Conservation (phyloP, 2,888 invertebrate species). For the Caenorhabditis sulstoni region DNA sequence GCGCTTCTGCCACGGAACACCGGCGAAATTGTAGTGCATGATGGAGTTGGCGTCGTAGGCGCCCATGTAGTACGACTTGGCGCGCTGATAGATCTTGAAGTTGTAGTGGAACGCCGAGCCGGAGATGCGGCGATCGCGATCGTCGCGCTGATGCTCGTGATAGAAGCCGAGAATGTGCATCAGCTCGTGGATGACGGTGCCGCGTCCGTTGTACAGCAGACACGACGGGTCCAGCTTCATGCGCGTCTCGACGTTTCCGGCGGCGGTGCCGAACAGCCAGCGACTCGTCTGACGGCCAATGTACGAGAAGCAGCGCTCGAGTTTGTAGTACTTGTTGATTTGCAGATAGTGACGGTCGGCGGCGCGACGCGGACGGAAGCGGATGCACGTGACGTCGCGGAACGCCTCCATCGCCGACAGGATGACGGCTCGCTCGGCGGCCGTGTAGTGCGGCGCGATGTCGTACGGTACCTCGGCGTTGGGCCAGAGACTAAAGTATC, state of each 20-base stretch:
- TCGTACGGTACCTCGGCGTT: constrained; percentile 65
- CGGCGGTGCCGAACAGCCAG: constrained; percentile 61
- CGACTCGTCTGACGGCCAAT: constrained; percentile 64
- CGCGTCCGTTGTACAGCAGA: constrained; percentile 63
- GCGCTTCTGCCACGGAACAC: constrained; percentile 58
- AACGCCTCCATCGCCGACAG: constrained; percentile 67
- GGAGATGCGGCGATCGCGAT: constrained; percentile 63
- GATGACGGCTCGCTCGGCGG: constrained; percentile 54
- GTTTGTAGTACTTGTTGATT: constrained; percentile 67
- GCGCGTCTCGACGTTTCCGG: constrained; percentile 65
- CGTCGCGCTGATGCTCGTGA: constrained; percentile 69
- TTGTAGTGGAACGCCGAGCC: constrained; percentile 64
- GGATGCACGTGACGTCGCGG: constrained; percentile 62
- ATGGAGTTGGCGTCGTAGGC: constrained; percentile 68
- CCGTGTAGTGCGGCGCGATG: constrained; percentile 65
- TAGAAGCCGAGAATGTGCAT: constrained; percentile 72
- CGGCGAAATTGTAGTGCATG: constrained; percentile 70
- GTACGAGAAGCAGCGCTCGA: constrained; percentile 68
- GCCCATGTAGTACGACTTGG: constrained; percentile 65
- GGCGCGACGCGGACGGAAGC: constrained; percentile 62
- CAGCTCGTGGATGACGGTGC: constrained; percentile 68
- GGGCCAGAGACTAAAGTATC: constrained; percentile 66
- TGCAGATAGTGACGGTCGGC: constrained; percentile 62
- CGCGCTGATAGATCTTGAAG: constrained; percentile 65
- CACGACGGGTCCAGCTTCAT: constrained; percentile 69